These are phyloP conservation scores for Heloderma charlesbogerti DNA, from an alignment of 2,113 vertebrate genomes.

Conservation along the genomic window DNA sequence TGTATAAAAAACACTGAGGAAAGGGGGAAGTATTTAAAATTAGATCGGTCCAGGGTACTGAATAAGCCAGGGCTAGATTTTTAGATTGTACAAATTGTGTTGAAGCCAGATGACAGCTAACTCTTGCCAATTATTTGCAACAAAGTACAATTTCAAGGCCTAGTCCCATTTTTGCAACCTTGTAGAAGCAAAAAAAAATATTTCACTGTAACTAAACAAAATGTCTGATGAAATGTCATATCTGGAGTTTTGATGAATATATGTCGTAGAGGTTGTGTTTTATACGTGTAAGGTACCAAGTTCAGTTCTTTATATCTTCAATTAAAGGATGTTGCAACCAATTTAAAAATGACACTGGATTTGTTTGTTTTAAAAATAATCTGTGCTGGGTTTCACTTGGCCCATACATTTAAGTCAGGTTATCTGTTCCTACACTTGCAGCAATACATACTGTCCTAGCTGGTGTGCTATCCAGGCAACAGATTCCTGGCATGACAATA, in stretches of 20 bases:
- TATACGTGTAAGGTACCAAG: neutral
- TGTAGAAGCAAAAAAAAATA: no score
- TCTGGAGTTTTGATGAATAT: neutral
- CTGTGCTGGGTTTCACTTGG: neutral
- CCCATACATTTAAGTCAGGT: neutral
- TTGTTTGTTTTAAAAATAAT: neutral
- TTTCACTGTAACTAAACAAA: neutral
- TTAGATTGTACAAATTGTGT: neutral
- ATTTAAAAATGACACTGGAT: neutral
- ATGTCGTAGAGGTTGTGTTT: neutral
- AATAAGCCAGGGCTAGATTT: neutral
- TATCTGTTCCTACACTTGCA: neutral
- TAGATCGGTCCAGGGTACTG: neutral
- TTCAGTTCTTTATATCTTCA: neutral
- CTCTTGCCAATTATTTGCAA: neutral
- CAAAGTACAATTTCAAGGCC: neutral
- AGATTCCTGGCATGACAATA: neutral
- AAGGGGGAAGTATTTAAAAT: neutral
- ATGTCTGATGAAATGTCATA: neutral
- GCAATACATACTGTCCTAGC: neutral
- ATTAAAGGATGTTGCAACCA: neutral
- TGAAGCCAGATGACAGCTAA: neutral
- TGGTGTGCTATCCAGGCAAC: neutral
- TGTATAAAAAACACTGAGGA: neutral
- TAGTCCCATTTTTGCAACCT: neutral